phyloP scores from a whole-genome alignment of 2,113 vertebrate species.

The Malaclemys terrapin region DNA sequence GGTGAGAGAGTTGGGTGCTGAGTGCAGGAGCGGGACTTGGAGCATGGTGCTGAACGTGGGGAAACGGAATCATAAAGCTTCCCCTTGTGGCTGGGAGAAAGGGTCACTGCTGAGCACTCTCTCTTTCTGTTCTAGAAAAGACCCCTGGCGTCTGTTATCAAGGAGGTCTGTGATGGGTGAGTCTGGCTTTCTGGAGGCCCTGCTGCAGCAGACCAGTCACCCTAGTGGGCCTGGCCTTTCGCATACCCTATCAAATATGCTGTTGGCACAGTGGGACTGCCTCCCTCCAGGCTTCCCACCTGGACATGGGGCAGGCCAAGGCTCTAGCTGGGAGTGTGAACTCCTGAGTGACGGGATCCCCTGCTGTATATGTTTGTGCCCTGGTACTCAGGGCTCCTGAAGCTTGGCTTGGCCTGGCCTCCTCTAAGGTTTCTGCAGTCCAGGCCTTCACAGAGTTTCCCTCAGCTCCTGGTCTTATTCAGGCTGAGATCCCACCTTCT shows the following conservation, averaged over 20 bases:
- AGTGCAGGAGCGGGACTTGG: background rate
- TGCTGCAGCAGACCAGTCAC: background rate
- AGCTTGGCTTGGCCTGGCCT: rapidly evolving
- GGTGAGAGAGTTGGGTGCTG: conserved; percentile 79
- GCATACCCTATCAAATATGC: background rate
- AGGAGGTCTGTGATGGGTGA: conserved; percentile 98
- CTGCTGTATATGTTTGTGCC: background rate
- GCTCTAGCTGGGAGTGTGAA: background rate
- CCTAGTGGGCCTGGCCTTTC: background rate
- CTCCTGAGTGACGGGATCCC: background rate
- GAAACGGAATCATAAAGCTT: conserved; percentile 3
- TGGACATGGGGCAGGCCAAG: background rate
- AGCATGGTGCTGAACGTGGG: background rate
- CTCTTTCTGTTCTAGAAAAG: conserved; percentile 88
- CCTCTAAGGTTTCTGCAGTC: background rate
- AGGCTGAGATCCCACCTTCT: background rate
- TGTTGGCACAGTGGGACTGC: background rate
- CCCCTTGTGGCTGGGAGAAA: conserved; percentile 25
- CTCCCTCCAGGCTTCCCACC: background rate
- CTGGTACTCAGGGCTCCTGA: background rate
- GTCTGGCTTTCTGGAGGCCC: conserved; percentile 56
- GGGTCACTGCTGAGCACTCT: background rate
- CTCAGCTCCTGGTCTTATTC: background rate
- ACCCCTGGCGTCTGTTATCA: conserved; percentile 94
- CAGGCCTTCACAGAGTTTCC: background rate